These are phyloP conservation scores for Eptatretus burgeri DNA, from an alignment of 2,113 vertebrate genomes.

Conservation along the genomic window DNA sequence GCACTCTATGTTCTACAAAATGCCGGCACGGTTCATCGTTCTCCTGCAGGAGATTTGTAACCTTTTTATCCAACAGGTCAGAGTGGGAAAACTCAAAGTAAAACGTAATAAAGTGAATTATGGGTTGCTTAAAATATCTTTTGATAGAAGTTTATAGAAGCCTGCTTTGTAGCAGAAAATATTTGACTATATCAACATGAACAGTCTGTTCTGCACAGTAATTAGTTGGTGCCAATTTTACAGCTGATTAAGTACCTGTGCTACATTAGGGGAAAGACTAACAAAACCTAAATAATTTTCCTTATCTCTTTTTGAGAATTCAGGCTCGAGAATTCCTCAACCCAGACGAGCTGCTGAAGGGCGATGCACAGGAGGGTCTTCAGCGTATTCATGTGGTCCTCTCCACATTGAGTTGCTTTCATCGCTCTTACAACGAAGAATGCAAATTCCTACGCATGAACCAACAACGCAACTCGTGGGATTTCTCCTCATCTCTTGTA, in stretches of 20 bases:
- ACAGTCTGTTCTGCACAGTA: too few relatives aligned
- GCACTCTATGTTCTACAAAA: conserved; percentile 30
- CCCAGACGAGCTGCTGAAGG: conserved; percentile 47
- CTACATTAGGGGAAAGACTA: too few relatives aligned
- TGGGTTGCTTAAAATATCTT: too few relatives aligned
- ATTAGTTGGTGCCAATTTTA: too few relatives aligned
- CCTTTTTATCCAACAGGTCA: conserved; percentile 57
- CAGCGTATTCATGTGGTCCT: conserved; percentile 22
- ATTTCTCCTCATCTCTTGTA: conserved; percentile 28
- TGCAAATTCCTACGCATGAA: conserved; percentile 7
- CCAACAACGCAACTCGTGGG: conserved; percentile 19
- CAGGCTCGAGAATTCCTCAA: conserved; percentile 33
- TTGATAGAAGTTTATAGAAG: too few relatives aligned
- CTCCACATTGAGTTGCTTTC: conserved; percentile 27
- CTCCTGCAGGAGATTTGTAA: conserved; percentile 54
- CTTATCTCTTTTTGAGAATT: too few relatives aligned
- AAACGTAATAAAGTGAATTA: too few relatives aligned
- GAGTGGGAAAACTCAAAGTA: not conserved
- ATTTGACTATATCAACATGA: too few relatives aligned
- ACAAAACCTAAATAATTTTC: too few relatives aligned
- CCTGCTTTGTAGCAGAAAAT: too few relatives aligned
- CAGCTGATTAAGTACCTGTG: too few relatives aligned
- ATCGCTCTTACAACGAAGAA: conserved; percentile 23
- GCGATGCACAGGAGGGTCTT: conserved; percentile 36
- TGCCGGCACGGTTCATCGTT: conserved; percentile 25